Base-by-base conservation (phyloP, 2,888 invertebrate species). In the Latheticus oryzae region DNA sequence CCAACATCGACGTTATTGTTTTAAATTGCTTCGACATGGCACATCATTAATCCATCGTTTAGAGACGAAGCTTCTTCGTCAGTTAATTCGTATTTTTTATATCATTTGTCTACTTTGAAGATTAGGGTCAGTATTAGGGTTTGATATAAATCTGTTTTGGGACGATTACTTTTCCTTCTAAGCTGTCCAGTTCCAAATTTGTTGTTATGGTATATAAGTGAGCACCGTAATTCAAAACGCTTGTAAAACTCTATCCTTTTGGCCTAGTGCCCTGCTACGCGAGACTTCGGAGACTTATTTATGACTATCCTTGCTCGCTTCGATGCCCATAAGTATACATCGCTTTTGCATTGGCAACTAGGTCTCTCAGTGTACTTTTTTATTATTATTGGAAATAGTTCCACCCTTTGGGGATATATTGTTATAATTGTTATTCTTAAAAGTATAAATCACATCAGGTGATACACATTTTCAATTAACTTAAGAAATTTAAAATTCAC, bases 381-480 rank as follows among this genome's bases (percentile, higher is more conserved):
- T 60, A 45, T 56, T 58, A n/a, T n/a, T n/a, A 62, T 62, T 58
- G 58, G 56, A 58, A 58, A 60, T 62, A 60, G 55, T 58, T 53
- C 28, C 33, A 56, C 23, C 52, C 52, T 52, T 24, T 17, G 37
- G 33, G 54, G 37, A 57, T 56, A 55, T 53, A 57, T 51, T n/a
- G n/a, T n/a, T n/a, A n/a, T n/a, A n/a, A n/a, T n/a, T n/a, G n/a
- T n/a, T n/a, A n/a, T n/a, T n/a, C n/a, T n/a, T n/a, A n/a, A n/a
- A n/a, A n/a, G n/a, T n/a, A n/a, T n/a, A n/a, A n/a, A n/a, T n/a
- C n/a, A n/a, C n/a, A n/a, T n/a, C n/a, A n/a, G n/a, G n/a, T n/a
- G n/a, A n/a, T n/a, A n/a, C n/a, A n/a, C n/a, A n/a, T n/a, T n/a
- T n/a, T n/a, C n/a, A n/a, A n/a, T n/a, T n/a, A n/a, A n/a, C n/a